Conservation (phyloP, 2,113 vertebrate species). For the Odontesthes bonariensis region DNA sequence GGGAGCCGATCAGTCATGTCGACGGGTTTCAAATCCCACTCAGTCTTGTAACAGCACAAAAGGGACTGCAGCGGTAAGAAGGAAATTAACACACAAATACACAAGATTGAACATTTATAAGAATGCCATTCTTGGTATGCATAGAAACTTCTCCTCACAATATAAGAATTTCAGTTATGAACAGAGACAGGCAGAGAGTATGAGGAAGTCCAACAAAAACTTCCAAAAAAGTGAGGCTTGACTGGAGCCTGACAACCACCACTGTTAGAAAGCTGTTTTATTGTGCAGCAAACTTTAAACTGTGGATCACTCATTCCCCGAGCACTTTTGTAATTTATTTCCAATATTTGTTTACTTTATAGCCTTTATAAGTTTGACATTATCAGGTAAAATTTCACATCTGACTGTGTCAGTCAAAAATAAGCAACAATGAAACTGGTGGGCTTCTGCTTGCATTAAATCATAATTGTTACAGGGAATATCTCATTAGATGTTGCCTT, state of each 20-base stretch:
- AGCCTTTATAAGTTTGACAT: neutral
- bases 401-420: neutral
- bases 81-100: neutral
- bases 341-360: neutral
- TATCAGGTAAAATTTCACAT: neutral
- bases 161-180: neutral
- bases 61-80: constrained; percentile 70
- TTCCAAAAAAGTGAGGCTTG: too few relatives aligned
- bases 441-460: neutral
- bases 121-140: neutral
- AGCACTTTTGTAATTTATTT: neutral
- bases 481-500: neutral
- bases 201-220: too few relatives aligned
- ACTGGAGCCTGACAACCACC: too few relatives aligned
- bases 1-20: constrained; percentile 85
- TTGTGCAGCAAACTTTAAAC: neutral
- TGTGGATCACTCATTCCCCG: neutral
- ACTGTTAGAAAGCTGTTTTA: neutral
- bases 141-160: neutral
- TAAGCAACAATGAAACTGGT: neutral
- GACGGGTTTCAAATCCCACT: constrained; percentile 81
- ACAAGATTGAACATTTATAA: neutral
- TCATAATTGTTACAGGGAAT: neutral
- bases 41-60: constrained; percentile 87
- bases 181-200: too few relatives aligned